These are phyloP conservation scores for Cotesia glomerata DNA, from an alignment of 1,140 invertebrate species.

Conservation along the genomic window DNA sequence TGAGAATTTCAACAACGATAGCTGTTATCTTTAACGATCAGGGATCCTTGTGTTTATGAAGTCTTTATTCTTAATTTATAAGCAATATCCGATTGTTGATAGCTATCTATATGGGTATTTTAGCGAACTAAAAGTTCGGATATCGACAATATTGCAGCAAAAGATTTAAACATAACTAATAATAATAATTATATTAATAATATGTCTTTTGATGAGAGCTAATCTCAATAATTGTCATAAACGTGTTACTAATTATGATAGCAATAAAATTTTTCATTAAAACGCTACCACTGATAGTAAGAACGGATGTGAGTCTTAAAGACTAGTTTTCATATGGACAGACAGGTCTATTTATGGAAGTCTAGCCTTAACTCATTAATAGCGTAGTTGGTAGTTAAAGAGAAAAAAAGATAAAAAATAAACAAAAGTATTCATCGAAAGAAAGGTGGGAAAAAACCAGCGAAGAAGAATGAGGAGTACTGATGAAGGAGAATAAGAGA, in stretches of 20 bases:
- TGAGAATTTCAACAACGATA: background rate
- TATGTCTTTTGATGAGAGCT: no score
- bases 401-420: no score
- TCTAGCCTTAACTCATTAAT: constrained; percentile 34
- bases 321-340: constrained; percentile 1
- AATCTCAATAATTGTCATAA: no score
- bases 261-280: background rate
- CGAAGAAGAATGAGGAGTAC: constrained; percentile 14
- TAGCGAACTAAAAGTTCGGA: no score
- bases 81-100: no score
- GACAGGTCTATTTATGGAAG: constrained; percentile 24
- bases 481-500: constrained; percentile 13
- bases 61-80: background rate
- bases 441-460: background rate
- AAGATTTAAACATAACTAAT: no score
- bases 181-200: no score
- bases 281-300: background rate
- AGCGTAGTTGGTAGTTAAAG: constrained; percentile 6
- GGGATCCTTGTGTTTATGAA: background rate
- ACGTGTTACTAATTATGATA: background rate
- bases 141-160: no score
- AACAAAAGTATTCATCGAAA: background rate
- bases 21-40: background rate
- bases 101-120: no score
- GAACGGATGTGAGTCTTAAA: constrained; percentile 13